These are phyloP conservation scores for Villa cingulata DNA, from an alignment of 2,888 invertebrate genomes.

Conservation along the genomic window DNA sequence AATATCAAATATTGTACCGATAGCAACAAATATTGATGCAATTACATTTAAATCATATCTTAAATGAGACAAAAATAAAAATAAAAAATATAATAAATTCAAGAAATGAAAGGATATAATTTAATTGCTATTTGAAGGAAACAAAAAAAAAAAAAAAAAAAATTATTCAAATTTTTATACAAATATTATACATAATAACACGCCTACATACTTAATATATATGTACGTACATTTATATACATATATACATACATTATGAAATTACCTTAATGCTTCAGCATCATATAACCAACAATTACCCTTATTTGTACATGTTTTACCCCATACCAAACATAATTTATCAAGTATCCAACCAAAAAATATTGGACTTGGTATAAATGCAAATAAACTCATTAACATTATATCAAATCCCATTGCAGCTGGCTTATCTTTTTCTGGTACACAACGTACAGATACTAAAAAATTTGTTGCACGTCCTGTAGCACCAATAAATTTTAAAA, in stretches of 20 bases:
- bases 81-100: background rate
- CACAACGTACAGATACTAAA: constrained; percentile 48
- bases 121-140: no score
- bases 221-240: no score
- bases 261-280: constrained; percentile 43
- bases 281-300: constrained; percentile 66
- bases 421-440: constrained; percentile 58
- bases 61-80: background rate
- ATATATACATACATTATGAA: no score
- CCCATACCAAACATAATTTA: constrained; percentile 55
- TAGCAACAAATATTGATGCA: constrained; percentile 47
- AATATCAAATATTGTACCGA: constrained; percentile 51
- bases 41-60: constrained; percentile 51
- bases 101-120: background rate
- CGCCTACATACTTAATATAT: no score
- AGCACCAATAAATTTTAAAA: constrained; percentile 45
- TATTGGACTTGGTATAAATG: constrained; percentile 64
- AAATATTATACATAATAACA: no score
- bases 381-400: constrained; percentile 53
- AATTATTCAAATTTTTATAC: no score
- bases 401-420: constrained; percentile 57
- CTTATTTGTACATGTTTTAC: constrained; percentile 51
- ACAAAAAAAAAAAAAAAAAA: background rate
- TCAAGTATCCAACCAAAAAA: constrained; percentile 57
- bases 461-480: constrained; percentile 50